Conservation (phyloP, 2,888 invertebrate species). For the Sepiola atlantica region DNA sequence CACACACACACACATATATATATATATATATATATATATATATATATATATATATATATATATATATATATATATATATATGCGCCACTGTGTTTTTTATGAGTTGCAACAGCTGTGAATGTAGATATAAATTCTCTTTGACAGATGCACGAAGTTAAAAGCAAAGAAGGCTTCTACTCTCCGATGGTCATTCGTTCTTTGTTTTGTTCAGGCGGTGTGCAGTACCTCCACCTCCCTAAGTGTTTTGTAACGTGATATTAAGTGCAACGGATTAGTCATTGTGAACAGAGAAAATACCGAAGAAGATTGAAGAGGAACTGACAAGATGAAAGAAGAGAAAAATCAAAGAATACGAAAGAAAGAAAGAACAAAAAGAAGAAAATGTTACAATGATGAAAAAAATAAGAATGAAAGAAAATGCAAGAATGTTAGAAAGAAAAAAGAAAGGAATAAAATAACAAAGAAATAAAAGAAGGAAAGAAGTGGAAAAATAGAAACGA, state of each 20-base stretch:
- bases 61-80: too few relatives aligned
- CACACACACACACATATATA: too few relatives aligned
- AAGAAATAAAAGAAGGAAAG: background rate
- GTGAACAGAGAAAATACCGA: background rate
- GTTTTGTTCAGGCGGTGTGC: background rate
- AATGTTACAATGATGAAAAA: background rate
- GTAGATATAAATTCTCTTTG: background rate
- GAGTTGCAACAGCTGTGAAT: background rate
- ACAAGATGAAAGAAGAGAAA: background rate
- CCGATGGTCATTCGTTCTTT: background rate
- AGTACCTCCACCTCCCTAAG: background rate
- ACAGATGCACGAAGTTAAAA: background rate
- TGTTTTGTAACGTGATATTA: background rate
- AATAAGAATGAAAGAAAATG: background rate
- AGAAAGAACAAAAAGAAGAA: background rate
- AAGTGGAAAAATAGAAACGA: background rate
- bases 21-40: too few relatives aligned
- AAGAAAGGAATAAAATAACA: background rate
- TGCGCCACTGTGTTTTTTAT: background rate
- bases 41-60: too few relatives aligned
- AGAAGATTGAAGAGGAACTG: background rate
- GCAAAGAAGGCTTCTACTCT: background rate
- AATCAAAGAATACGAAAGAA: background rate
- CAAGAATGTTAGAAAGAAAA: background rate
- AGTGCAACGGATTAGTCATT: background rate